A percentile compares a stretch with the other conserved stretches of the same genome.
Conservation (phyloP, 2,113 vertebrate genomes). For the Rafetus swinhoei region DNA sequence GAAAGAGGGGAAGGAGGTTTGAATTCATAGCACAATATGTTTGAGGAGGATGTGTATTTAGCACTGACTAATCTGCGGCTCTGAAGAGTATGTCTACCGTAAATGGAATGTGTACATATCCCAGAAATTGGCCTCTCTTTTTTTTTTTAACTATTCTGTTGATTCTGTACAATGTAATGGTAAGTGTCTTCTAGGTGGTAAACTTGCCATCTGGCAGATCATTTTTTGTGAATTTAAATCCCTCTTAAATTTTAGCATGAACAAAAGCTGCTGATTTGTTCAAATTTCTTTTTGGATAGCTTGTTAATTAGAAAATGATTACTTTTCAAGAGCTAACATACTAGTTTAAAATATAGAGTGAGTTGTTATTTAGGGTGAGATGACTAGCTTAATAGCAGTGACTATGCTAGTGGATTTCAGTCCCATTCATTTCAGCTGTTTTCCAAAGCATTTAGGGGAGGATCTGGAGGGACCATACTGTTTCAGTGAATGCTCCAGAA, state of each 20-base stretch:
- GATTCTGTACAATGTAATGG: neutral
- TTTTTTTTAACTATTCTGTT: neutral
- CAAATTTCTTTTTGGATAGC: slow-evolving; percentile 9
- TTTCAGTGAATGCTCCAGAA: neutral
- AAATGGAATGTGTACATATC: neutral
- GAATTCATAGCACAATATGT: neutral
- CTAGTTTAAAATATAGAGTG: neutral
- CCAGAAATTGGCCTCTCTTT: neutral
- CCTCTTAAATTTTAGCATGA: neutral
- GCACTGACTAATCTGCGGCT: neutral
- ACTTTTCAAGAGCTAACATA: neutral
- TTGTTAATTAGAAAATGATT: slow-evolving; percentile 1
- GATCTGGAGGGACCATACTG: neutral
- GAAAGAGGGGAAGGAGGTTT: neutral
- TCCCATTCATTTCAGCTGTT: neutral
- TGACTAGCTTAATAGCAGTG: neutral
- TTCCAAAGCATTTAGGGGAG: neutral
- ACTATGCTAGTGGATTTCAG: neutral
- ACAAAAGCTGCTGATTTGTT: slow-evolving; percentile 22
- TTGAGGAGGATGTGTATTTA: neutral
- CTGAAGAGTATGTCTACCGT: neutral
- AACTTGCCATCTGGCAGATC: slow-evolving; percentile 53
- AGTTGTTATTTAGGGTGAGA: neutral
- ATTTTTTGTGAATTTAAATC: slow-evolving; percentile 57
- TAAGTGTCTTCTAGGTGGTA: neutral